Base-by-base conservation (phyloP, 2,113 vertebrate genomes). In the Plecotus auritus region DNA sequence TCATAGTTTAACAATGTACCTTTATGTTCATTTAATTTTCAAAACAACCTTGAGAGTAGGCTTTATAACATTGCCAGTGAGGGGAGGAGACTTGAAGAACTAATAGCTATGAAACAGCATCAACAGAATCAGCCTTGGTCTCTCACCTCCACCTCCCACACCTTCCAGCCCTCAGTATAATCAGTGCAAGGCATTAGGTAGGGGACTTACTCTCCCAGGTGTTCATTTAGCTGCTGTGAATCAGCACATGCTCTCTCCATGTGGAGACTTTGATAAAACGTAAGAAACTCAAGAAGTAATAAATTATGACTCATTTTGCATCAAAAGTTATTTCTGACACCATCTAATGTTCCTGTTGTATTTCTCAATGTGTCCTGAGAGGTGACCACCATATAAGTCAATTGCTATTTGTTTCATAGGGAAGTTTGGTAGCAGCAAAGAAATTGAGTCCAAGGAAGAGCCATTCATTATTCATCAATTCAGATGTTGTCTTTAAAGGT, bases 381-480 rank as follows among this genome's bases (percentile, higher is more conserved):
- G 35, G 72, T 74, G 54, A 73, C 40, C 9, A 69, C 73, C 80
- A 51, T 49, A 35, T 37, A 86, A 73, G 49, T 45, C 81, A 90
- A 81, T n/a, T 9, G 26, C n/a, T 93, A 88, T 93, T 86, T 91
- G 56, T 85, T 96, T 97, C 11, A 2, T 40, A 74, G 61, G 35
- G 4, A 90, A 96, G 37, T 90, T 82, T 51, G 51, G 54, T 45
- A 93, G 30, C 54, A 92, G 80, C 51, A 82, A 88, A 86, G 76
- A 80, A 93, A 91, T 23, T 74, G 76, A 85, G 61, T 77, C 32
- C 73, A 51, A 83, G 20, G 84, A 11, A 97, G 91, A 95, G 56
- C 13, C 13, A 51, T 40, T 66, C 47, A 42, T 93, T 92, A 96
- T 97, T 96, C 77, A 90, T 88, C 18, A 85, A 87, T 70, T 92